Evolutionary conservation across 2,797 vertebrate genomes (phyloP).

Genomic region (Holocentrus rufus): DNA sequence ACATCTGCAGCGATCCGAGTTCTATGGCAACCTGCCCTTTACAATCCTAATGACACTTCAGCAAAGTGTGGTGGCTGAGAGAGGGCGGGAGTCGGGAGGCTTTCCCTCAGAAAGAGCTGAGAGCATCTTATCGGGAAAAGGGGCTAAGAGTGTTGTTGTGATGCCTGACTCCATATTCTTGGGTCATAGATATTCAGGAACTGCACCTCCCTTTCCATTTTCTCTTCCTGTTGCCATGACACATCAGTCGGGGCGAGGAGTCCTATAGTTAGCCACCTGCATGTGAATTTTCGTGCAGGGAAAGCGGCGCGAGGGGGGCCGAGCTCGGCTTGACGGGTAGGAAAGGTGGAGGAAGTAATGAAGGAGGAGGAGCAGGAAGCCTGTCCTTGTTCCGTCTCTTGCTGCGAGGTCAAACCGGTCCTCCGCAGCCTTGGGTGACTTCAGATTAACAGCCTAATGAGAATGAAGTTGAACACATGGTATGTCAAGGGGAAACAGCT

Average conservation of each 20-base stretch:
- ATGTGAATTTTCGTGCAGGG: slow-evolving; percentile 37
- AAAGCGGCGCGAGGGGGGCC: slow-evolving; percentile 6
- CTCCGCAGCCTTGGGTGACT: background rate
- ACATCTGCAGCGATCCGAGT: slow-evolving; percentile 57
- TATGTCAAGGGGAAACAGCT: slow-evolving; percentile 8
- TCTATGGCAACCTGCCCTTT: slow-evolving; percentile 74
- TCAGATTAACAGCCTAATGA: background rate
- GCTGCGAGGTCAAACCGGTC: background rate
- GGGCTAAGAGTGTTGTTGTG: slow-evolving; percentile 73
- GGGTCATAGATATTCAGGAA: slow-evolving; percentile 74
- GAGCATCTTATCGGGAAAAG: slow-evolving; percentile 76
- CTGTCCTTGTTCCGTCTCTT: background rate
- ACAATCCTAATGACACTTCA: slow-evolving; percentile 77
- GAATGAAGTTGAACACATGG: no score
- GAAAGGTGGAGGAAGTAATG: slow-evolving; percentile 22
- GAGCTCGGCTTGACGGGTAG: slow-evolving; percentile 34
- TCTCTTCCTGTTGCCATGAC: slow-evolving; percentile 42
- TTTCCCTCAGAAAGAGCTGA: slow-evolving; percentile 75
- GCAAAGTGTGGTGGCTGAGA: slow-evolving; percentile 76
- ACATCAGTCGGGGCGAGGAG: slow-evolving; percentile 21
- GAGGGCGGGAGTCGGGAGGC: slow-evolving; percentile 69
- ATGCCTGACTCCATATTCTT: slow-evolving; percentile 76
- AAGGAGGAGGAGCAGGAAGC: background rate
- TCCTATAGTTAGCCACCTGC: slow-evolving; percentile 55
- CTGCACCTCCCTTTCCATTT: slow-evolving; percentile 48